Conservation (phyloP, 2,113 vertebrate genomes). For the Porphyrio hochstetteri region DNA sequence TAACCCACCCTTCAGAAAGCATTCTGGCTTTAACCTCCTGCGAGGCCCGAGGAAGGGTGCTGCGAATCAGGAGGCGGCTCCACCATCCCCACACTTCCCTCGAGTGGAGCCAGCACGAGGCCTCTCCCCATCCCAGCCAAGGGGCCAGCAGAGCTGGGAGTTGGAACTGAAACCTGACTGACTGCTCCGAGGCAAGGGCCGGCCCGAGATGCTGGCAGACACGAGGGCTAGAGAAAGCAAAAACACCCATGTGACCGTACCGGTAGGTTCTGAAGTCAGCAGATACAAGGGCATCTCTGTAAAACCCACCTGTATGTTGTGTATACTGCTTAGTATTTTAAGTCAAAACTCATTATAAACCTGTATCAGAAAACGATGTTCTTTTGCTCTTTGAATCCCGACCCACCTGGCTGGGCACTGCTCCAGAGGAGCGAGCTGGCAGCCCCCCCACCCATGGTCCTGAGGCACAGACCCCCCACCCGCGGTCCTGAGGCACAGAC, state of each 20-base stretch:
- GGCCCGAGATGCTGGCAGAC: neutral
- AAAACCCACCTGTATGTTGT: constrained; percentile 68
- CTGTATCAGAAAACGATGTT: constrained; percentile 41
- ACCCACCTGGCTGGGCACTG: rapidly evolving
- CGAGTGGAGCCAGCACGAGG: neutral
- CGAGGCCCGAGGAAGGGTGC: neutral
- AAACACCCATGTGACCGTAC: neutral
- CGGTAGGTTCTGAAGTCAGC: constrained; percentile 19
- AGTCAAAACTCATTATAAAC: constrained; percentile 69
- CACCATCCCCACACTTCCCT: neutral
- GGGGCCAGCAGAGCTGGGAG: neutral
- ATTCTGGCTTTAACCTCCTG: neutral
- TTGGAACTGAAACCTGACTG: neutral
- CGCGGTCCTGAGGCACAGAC: neutral
- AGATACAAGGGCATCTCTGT: constrained; percentile 28
- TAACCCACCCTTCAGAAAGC: neutral
- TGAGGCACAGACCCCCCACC: neutral
- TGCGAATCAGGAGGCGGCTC: neutral
- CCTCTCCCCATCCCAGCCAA: neutral
- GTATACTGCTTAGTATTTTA: constrained; percentile 77
- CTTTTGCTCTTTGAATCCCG: constrained; percentile 39
- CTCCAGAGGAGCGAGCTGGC: neutral
- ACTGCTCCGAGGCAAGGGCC: neutral
- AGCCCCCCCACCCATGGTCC: neutral
- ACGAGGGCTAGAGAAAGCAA: neutral